Evolutionary conservation across 2,797 vertebrate genomes (phyloP).

Genomic region (Argya squamiceps): DNA sequence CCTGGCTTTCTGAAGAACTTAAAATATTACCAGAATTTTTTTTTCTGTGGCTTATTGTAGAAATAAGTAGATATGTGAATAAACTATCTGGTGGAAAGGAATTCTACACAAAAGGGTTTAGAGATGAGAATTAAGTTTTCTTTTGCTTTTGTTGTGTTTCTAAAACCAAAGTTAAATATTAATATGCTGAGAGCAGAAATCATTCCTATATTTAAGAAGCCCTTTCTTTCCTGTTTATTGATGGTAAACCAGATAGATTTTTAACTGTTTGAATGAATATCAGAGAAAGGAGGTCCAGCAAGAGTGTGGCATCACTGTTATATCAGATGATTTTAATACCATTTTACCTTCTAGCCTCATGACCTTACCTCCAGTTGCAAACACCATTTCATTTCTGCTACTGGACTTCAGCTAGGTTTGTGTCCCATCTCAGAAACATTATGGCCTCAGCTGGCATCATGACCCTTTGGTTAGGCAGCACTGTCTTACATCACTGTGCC

Average conservation of each 20-base stretch:
- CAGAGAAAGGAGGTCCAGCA: background rate
- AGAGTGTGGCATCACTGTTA: background rate
- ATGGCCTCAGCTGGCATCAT: background rate
- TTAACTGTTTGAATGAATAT: background rate
- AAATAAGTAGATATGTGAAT: slow-evolving; percentile 49
- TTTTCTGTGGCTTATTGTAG: slow-evolving; percentile 52
- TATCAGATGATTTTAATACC: background rate
- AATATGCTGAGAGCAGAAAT: background rate
- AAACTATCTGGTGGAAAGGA: slow-evolving; percentile 43
- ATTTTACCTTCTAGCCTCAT: background rate
- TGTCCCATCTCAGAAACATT: background rate
- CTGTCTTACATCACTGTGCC: background rate
- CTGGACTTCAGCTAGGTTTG: background rate
- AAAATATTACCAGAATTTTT: slow-evolving; percentile 60
- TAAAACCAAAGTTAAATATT: background rate
- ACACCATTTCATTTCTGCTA: background rate
- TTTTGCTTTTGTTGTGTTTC: background rate
- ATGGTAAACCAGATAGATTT: background rate
- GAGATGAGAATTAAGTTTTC: background rate
- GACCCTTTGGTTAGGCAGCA: background rate
- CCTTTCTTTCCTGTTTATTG: background rate
- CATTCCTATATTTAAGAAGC: background rate
- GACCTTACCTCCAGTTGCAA: background rate
- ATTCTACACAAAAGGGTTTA: background rate
- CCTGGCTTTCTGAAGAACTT: slow-evolving; percentile 47